These are phyloP conservation scores for Xenus cinereus DNA, from an alignment of 2,113 vertebrate genomes.

Conservation along the genomic window DNA sequence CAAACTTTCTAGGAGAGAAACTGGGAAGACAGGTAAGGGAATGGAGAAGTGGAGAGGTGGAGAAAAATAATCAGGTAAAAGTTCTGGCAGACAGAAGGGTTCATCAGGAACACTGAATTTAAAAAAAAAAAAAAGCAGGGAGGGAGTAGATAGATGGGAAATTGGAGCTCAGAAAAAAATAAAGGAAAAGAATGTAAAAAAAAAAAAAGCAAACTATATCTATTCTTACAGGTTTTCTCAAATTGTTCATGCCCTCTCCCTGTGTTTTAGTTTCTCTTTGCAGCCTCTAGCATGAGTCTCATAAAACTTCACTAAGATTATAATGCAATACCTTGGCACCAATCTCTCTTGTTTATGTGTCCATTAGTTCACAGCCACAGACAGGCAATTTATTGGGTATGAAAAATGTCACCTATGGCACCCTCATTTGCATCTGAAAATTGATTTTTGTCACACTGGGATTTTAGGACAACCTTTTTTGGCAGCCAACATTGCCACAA, in stretches of 20 bases:
- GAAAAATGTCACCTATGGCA: constrained; percentile 72
- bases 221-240: neutral
- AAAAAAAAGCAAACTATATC: neutral
- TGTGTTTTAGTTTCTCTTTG: neutral
- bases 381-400: constrained; percentile 74
- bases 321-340: constrained; percentile 59
- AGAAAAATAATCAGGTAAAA: neutral
- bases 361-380: constrained; percentile 75
- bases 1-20: neutral
- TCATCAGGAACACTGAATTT: neutral
- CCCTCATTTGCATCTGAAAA: constrained; percentile 77
- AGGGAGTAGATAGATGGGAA: neutral
- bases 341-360: constrained; percentile 72
- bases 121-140: neutral
- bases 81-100: neutral
- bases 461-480: constrained; percentile 73
- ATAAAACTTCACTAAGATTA: constrained; percentile 33
- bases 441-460: constrained; percentile 77
- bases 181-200: neutral
- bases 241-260: neutral
- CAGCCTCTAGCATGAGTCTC: neutral
- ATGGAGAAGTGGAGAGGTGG: neutral
- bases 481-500: constrained; percentile 49
- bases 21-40: neutral
- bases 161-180: neutral